Evolutionary conservation across 2,888 invertebrate species (phyloP), one percentile per base, ranked within the genome.

Genomic region (Ophioninae sp.): DNA sequence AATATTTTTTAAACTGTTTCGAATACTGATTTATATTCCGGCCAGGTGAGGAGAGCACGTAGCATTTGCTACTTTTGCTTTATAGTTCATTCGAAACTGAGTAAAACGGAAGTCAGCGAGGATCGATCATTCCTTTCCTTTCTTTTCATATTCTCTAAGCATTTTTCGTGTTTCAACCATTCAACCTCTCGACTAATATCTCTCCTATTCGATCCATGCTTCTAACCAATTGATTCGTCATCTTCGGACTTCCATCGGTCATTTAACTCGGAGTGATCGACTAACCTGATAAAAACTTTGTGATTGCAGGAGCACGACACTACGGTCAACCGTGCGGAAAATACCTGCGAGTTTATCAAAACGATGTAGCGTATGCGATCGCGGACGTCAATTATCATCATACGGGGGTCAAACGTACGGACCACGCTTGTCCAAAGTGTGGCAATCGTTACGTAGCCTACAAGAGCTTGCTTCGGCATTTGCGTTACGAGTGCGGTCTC

Each of bases 371-470:
- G 56, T 87, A 88, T 59, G 73, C 69, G 20, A 77, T 17, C 6
- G 50, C 67, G 68, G 86, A 85, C 21, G 86, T 73, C 21, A 73
- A 75, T 78, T 81, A 65, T 79, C 76, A 57, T 1, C 82, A 81
- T 5, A 84, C 79, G 56, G 70, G 79, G 17, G 77, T 84, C 0
- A 85, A 82, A 75, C 83, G 85, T 30, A 85, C 80, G 79, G 87
- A 83, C 83, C 85, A 90, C 84, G 82, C 89, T 39, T 95, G 95
- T 87, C 93, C 93, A 3, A 93, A 93, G 62, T 95, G 95, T 87
- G 92, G 93, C 20, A 95, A 94, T 86, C 92, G 92, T 81, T 95
- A 95, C 89, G 94, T 93, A 72, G 94, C 94, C 85, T 93, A 94
- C 88, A 94, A 94, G 88, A 94, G 95, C 87, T 90, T 95, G 68